Base-by-base conservation (phyloP, 2,113 vertebrate species). In the Antigone vipio region DNA sequence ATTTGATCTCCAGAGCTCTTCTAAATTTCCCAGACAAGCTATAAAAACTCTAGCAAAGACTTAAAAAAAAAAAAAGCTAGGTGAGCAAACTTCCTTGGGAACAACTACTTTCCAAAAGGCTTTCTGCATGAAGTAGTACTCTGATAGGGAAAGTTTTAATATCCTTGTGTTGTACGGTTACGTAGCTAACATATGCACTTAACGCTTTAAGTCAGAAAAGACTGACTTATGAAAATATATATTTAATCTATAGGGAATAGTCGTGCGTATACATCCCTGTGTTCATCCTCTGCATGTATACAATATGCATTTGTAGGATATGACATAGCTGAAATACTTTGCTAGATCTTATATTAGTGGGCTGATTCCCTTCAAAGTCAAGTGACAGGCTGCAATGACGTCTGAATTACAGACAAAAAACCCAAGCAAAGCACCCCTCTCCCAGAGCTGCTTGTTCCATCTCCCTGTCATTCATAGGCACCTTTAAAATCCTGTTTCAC, bases 361-460 rank as follows among this genome's bases (percentile, higher is more conserved):
- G 15, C 11, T 52, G 20, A 38, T 62, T 73, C 38, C 38, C 18
- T 72, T 73, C 44, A 17, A 72, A 72, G 49, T 32, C 47, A 62
- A 52, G 56, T 47, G 49, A 20, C 2, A 24, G 55, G 23, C 47
- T 78, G 44, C 32, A 26, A 21, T 27, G 9, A 21, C 1, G 2
- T 19, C 12, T n/a, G 55, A 53, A 78, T 58, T 72, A 22, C 52
- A 85, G 20, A n/a, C 9, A 27, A 74, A 40, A 42, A 35, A 16
- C 0, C 3, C 27, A 38, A 23, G 15, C 9, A n/a, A 67, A 21
- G 45, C 23, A 2, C 7, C 7, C 20, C 23, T 26, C 17, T 55
- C 26, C 34, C 32, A 0, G 1, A 6, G 52, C 3, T 73, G 15
- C 35, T 60, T 2, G 0, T 67, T 89, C 59, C 12, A 15, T 24